phyloP scores from a whole-genome alignment of 2,113 vertebrate species.

The Rhinogobius similis region DNA sequence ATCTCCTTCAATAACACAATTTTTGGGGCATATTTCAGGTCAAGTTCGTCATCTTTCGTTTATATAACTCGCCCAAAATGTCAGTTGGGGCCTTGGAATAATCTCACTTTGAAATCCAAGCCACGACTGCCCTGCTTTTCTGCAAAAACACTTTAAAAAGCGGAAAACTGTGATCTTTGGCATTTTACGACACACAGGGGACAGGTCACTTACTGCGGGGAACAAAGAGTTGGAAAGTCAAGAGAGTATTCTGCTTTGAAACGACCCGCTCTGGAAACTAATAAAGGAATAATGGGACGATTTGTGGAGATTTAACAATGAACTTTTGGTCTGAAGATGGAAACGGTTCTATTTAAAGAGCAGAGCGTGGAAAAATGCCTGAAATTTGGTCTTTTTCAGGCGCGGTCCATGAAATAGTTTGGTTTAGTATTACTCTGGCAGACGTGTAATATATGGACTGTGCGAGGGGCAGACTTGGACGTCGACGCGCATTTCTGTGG shows the following conservation, averaged over 20 bases:
- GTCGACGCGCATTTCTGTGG: slow-evolving; percentile 40
- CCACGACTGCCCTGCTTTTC: slow-evolving; percentile 17
- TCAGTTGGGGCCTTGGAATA: not conserved
- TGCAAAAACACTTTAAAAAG: slow-evolving; percentile 44
- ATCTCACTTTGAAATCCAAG: not conserved
- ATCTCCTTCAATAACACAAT: too few relatives aligned
- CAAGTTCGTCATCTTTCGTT: not conserved
- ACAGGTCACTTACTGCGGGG: slow-evolving; percentile 34
- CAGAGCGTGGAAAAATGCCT: slow-evolving; percentile 59
- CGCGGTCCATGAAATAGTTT: slow-evolving; percentile 46
- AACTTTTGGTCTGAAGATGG: slow-evolving; percentile 65
- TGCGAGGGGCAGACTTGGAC: slow-evolving; percentile 48
- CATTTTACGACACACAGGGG: slow-evolving; percentile 51
- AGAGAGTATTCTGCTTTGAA: slow-evolving; percentile 34
- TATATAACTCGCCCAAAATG: not conserved
- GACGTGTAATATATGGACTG: slow-evolving; percentile 48
- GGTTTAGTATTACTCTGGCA: slow-evolving; percentile 56
- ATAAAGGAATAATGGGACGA: slow-evolving; percentile 56
- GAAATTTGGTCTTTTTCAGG: slow-evolving; percentile 56
- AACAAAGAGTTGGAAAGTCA: slow-evolving; percentile 60
- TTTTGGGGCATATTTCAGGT: too few relatives aligned
- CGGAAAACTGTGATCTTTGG: slow-evolving; percentile 42
- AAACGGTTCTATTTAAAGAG: slow-evolving; percentile 74
- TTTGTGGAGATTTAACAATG: slow-evolving; percentile 68
- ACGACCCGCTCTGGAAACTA: slow-evolving; percentile 59